phyloP scores from a whole-genome alignment of 2,888 invertebrate genomes.

The Temnothorax ravouxi region DNA sequence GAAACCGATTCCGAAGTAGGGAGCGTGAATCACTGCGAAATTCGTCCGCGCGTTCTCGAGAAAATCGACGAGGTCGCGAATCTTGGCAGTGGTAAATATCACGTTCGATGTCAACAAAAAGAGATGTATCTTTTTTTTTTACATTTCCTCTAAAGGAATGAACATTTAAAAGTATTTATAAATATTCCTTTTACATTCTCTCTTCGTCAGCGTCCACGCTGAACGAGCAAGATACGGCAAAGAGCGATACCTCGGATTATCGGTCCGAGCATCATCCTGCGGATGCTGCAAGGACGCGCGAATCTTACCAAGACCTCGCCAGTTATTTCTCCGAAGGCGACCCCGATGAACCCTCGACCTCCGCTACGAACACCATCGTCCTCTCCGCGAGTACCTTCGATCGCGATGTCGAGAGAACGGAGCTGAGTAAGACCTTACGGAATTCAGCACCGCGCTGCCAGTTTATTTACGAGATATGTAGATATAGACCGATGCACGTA shows the following conservation, averaged over 20 bases:
- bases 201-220: slow-evolving; percentile 59
- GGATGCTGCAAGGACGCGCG: slow-evolving; percentile 57
- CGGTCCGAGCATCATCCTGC: slow-evolving; percentile 51
- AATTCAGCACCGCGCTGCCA: slow-evolving; percentile 8
- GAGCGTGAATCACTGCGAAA: not conserved
- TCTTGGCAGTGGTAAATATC: slow-evolving; percentile 18
- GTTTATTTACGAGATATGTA: slow-evolving; percentile 32
- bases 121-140: not conserved
- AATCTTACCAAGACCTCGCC: slow-evolving; percentile 44
- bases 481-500: slow-evolving; percentile 9
- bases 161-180: not conserved
- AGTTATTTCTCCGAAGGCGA: slow-evolving; percentile 57
- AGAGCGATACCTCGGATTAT: slow-evolving; percentile 48
- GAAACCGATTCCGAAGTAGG: slow-evolving; percentile 25
- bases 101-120: not conserved
- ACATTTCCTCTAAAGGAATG: not conserved
- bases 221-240: slow-evolving; percentile 52
- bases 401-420: slow-evolving; percentile 48
- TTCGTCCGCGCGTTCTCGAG: not conserved
- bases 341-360: slow-evolving; percentile 66
- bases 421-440: slow-evolving; percentile 50
- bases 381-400: slow-evolving; percentile 60
- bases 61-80: not conserved
- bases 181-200: not conserved
- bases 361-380: slow-evolving; percentile 45